Conservation (phyloP, 2,797 vertebrate genomes). For the Neosilurus hyrtlii region DNA sequence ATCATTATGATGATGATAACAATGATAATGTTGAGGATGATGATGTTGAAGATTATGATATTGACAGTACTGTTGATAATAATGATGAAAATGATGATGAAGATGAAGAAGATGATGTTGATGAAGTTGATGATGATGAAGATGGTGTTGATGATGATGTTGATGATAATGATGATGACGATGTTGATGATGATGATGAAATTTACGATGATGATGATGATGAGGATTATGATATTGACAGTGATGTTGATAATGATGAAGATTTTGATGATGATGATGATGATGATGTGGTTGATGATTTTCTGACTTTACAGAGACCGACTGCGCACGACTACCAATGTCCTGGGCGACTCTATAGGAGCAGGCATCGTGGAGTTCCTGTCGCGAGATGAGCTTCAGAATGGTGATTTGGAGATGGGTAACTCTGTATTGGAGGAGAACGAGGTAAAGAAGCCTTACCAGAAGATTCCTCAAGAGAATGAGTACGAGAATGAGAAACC, state of each 20-base stretch:
- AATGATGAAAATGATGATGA: background rate
- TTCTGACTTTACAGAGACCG: constrained; percentile 79
- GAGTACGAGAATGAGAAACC: constrained; percentile 85
- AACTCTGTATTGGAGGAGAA: constrained; percentile 95
- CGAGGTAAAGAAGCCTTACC: constrained; percentile 94
- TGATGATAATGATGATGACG: background rate
- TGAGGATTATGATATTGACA: background rate
- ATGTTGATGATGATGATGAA: background rate
- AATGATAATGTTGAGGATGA: background rate
- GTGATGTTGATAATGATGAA: too few relatives aligned
- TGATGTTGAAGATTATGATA: background rate
- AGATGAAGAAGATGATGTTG: too few relatives aligned
- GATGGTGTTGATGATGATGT: background rate
- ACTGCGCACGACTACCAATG: constrained; percentile 93
- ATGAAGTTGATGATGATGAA: background rate
- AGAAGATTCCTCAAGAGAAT: constrained; percentile 89
- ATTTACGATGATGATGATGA: background rate
- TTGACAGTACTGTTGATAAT: background rate
- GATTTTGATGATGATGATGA: background rate
- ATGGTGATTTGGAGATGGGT: constrained; percentile 87
- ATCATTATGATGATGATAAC: background rate
- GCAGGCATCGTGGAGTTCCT: constrained; percentile 96
- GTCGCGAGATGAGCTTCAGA: constrained; percentile 88
- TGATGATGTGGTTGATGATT: constrained; percentile 7
- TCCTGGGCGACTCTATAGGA: constrained; percentile 92